Conservation (phyloP, 2,113 vertebrate genomes). For the Dipodomys merriami region DNA sequence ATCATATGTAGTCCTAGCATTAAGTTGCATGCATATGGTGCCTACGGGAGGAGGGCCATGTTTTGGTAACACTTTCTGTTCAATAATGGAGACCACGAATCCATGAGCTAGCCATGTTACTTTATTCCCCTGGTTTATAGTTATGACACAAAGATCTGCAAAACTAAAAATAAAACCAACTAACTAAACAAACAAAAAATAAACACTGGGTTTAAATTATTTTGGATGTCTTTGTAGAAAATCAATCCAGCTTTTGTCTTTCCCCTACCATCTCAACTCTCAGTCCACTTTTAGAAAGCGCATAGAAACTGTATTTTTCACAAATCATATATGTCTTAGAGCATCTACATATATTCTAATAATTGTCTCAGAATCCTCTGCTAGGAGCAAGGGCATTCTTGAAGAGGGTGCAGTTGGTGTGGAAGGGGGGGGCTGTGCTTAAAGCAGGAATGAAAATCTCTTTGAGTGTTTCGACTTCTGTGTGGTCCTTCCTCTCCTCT, state of each 20-base stretch:
- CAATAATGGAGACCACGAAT: neutral
- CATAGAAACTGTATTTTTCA: neutral
- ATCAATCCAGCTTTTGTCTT: neutral
- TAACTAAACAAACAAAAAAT: too few relatives aligned
- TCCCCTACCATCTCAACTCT: neutral
- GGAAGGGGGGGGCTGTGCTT: neutral
- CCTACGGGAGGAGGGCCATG: neutral
- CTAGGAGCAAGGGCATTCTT: conserved; percentile 60
- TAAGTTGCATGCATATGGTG: neutral
- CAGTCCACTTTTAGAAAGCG: neutral
- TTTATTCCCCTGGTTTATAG: neutral
- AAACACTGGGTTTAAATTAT: neutral
- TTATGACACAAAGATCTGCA: too few relatives aligned
- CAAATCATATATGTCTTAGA: neutral
- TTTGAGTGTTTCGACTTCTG: conserved; percentile 11
- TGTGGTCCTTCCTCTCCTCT: conserved; percentile 60
- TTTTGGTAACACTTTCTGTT: neutral
- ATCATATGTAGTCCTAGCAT: neutral
- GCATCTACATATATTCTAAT: neutral
- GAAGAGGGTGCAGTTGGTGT: conserved; percentile 50
- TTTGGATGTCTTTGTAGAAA: neutral
- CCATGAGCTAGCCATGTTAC: neutral
- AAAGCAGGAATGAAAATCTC: conserved; percentile 37
- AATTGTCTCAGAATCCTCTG: neutral
- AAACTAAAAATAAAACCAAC: too few relatives aligned